Conservation (phyloP, 2,888 invertebrate species). For the Trichopoda pennipes region DNA sequence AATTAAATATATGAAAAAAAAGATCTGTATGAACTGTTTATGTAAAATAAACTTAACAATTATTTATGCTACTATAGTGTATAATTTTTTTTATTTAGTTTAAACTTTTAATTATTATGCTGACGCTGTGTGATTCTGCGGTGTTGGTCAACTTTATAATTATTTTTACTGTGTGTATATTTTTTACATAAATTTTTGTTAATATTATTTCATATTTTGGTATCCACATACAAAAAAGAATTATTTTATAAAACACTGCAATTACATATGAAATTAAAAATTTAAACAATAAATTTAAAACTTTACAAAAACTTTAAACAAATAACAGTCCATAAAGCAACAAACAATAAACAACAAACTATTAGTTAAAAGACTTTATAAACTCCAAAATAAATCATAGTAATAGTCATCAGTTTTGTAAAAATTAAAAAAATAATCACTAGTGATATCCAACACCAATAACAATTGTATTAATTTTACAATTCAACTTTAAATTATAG, state of each 20-base stretch:
- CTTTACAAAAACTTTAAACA: constrained; percentile 57
- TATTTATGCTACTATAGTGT: background rate
- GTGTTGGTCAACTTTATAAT: constrained; percentile 56
- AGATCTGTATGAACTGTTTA: no score
- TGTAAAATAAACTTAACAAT: background rate
- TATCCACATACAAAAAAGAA: no score
- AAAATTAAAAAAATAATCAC: background rate
- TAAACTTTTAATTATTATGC: constrained; percentile 58
- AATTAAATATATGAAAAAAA: no score
- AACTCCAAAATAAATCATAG: background rate
- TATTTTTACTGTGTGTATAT: constrained; percentile 43
- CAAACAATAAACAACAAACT: constrained; percentile 36
- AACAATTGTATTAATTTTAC: no score
- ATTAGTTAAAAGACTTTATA: constrained; percentile 1
- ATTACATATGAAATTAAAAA: constrained; percentile 53
- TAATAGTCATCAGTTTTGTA: no score
- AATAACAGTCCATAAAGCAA: constrained; percentile 43
- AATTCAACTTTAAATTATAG: no score
- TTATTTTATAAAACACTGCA: constrained; percentile 36
- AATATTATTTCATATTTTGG: background rate
- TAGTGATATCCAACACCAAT: no score
- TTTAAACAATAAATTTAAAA: constrained; percentile 59
- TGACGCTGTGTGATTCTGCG: constrained; percentile 49
- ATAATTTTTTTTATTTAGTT: constrained; percentile 12
- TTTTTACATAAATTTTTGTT: constrained; percentile 13